phyloP scores from a whole-genome alignment of 2,113 vertebrate genomes.

The Colinus virginianus region DNA sequence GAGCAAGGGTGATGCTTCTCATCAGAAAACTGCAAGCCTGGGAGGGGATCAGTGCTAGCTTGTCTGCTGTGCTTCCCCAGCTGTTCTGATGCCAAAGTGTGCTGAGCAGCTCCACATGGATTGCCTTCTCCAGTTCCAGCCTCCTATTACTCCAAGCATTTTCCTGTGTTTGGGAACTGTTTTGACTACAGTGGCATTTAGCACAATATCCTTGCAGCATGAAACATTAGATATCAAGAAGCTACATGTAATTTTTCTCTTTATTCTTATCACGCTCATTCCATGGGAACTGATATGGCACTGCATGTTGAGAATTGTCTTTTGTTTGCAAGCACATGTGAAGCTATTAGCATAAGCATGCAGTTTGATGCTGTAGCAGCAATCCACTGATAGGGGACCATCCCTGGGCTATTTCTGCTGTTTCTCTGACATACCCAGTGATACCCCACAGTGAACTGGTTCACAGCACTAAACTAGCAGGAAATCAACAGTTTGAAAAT shows the following conservation, averaged over 20 bases:
- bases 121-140: neutral
- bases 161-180: neutral
- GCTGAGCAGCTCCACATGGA: neutral
- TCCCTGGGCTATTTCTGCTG: neutral
- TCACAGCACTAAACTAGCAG: neutral
- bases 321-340: accelerated
- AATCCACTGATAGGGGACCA: neutral
- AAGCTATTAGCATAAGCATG: neutral
- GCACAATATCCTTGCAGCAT: neutral
- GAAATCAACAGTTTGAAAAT: neutral
- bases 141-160: neutral
- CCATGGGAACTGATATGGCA: neutral
- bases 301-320: neutral
- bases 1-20: neutral
- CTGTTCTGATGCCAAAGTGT: accelerated
- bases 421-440: neutral
- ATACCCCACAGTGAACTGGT: neutral
- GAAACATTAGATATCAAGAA: neutral
- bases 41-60: neutral
- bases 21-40: neutral
- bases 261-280: neutral
- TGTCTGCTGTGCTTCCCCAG: neutral
- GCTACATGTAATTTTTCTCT: neutral
- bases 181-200: neutral
- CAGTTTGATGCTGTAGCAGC: neutral